Evolutionary conservation across 2,888 invertebrate genomes (phyloP), one percentile per base, ranked within the genome.

Genomic region (Troides aeacus): DNA sequence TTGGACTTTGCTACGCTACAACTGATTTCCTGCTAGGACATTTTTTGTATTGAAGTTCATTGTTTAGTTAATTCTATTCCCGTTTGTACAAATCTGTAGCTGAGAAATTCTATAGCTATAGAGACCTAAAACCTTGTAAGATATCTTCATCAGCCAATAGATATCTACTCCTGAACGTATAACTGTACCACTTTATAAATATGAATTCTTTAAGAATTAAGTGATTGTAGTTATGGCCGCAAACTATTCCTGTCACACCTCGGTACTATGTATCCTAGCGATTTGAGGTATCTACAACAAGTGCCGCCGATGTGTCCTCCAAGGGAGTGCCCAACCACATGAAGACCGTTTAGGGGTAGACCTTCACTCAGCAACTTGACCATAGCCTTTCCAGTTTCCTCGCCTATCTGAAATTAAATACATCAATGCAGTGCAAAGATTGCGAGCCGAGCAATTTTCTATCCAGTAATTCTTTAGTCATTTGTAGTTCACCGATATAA

Each of bases 291-390:
- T n/a, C 89, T 82, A 0, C 93, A 93, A 10, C 93, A 87, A 18
- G 92, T 89, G 0, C 93, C 94, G 1, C 92, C 84, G 73, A 94
- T 88, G 75, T 94, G 94, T 0, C 92, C 90, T 0, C 94, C 94
- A 75, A 94, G 77, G 68, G 94, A 94, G 74, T 94, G 90, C 0
- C 94, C 94, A 7, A 94, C 86, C 39, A 94, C 77, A 72, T 94
- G 94, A 42, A 94, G 77, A 1, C 86, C 81, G 12, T 89, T 81
- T 18, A 93, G 72, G 1, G 88, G 74, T 0, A 94, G 75, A 0
- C 93, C 93, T 61, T 88, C 87, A 72, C 91, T 90, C 42, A 94
- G 78, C 70, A 94, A 85, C 68, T 83, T 77, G 1, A 87, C 85
- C 0, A 94, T 74, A 53, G 93, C 93, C 73, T 83, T 81, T 0